Evolutionary conservation across 2,797 vertebrate species (phyloP).

Genomic region (Cheirogaleus major): DNA sequence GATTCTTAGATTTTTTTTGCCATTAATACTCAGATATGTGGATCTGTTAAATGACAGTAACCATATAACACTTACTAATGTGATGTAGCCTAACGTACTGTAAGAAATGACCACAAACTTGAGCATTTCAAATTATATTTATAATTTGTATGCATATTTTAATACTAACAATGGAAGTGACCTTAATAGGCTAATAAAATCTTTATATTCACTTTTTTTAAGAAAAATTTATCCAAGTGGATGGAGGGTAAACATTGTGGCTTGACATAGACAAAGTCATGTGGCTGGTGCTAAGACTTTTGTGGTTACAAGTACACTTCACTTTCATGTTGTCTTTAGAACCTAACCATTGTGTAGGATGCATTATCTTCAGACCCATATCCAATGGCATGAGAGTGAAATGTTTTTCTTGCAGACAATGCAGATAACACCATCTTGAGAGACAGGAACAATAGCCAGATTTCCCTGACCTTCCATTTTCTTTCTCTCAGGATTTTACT

Average conservation of each 20-base stretch:
- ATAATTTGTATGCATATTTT: background rate
- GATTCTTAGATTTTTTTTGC: slow-evolving; percentile 2
- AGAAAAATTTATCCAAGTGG: background rate
- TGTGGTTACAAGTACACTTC: background rate
- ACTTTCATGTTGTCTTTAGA: background rate
- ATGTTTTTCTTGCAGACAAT: background rate
- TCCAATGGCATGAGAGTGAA: background rate
- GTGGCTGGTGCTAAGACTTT: background rate
- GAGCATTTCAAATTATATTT: background rate
- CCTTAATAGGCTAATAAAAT: background rate
- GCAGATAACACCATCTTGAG: background rate
- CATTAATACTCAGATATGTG: background rate
- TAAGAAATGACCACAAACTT: background rate
- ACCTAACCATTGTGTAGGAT: background rate
- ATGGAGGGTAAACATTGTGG: background rate
- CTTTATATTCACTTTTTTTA: background rate
- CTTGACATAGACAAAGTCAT: background rate
- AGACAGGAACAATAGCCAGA: background rate
- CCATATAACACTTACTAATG: background rate
- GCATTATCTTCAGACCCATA: background rate
- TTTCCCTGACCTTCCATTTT: background rate
- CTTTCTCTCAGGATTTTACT: background rate
- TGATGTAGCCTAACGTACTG: background rate
- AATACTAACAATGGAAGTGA: background rate
- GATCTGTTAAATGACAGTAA: background rate